phyloP scores from a whole-genome alignment of 2,113 vertebrate species.

The Sisor rabdophorus region DNA sequence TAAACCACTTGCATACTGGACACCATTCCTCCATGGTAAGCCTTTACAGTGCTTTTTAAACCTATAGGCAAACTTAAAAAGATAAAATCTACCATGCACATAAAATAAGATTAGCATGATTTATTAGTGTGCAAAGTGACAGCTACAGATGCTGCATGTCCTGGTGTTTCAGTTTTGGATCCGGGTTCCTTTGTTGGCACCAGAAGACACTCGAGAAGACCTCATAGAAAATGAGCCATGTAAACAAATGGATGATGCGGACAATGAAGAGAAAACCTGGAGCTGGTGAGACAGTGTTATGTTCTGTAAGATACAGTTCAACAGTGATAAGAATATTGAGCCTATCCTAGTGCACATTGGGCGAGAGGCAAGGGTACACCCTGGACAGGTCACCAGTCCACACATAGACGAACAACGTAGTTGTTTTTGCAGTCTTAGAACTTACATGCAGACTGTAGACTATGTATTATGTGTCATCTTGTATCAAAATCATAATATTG shows the following conservation, averaged over 20 bases:
- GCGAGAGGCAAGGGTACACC: too few species aligned
- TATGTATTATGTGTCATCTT: too few species aligned
- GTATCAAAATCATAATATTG: background rate
- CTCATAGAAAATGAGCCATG: slow-evolving; percentile 78
- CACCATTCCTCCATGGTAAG: slow-evolving; percentile 87
- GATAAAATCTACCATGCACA: background rate
- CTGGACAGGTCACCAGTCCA: too few species aligned
- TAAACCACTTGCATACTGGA: slow-evolving; percentile 86
- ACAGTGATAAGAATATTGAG: too few species aligned
- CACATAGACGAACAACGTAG: too few species aligned
- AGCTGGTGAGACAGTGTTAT: slow-evolving; percentile 68
- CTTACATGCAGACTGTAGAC: too few species aligned
- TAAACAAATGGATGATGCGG: slow-evolving; percentile 60
- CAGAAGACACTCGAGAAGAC: slow-evolving; percentile 80
- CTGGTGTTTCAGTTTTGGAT: slow-evolving; percentile 80
- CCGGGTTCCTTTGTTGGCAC: slow-evolving; percentile 77
- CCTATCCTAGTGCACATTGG: too few species aligned
- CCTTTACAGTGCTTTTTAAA: slow-evolving; percentile 16
- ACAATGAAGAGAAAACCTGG: slow-evolving; percentile 79
- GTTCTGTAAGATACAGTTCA: too few species aligned
- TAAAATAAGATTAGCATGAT: background rate
- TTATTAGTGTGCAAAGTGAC: background rate
- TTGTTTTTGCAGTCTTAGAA: too few species aligned
- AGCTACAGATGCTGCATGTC: background rate
- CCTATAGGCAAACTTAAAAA: background rate